These are phyloP conservation scores for Coreius guichenoti DNA, from an alignment of 2,797 vertebrate genomes.

Conservation along the genomic window DNA sequence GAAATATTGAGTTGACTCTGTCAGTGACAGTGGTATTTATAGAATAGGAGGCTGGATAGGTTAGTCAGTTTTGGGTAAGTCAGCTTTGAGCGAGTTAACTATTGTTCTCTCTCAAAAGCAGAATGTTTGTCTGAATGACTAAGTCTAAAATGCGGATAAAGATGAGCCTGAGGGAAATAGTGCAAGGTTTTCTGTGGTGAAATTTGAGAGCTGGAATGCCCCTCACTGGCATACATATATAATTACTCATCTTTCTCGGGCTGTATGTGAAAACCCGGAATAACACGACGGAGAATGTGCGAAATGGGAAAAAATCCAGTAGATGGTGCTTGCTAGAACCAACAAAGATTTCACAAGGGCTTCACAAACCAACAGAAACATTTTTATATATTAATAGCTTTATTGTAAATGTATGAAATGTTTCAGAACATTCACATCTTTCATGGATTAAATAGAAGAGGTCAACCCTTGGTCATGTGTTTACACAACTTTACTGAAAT, in stretches of 20 bases:
- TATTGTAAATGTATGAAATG: conserved; percentile 84
- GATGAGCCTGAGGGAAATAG: conserved; percentile 69
- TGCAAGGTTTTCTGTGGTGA: conserved; percentile 72
- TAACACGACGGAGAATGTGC: neutral
- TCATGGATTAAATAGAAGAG: conserved; percentile 75
- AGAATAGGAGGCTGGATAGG: neutral
- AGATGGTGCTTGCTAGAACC: neutral
- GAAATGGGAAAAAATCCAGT: conserved; percentile 4
- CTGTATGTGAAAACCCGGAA: neutral
- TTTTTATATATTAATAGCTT: conserved; percentile 76
- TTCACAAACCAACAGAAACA: conserved; percentile 16
- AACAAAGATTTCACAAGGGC: neutral
- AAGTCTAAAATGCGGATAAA: conserved; percentile 67
- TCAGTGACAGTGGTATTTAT: conserved; percentile 6
- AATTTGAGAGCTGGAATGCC: conserved; percentile 76
- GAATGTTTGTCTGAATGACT: conserved; percentile 36
- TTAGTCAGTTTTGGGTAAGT: conserved; percentile 5
- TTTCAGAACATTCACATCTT: conserved; percentile 81
- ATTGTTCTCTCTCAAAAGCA: conserved; percentile 9
- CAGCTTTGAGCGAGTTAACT: neutral
- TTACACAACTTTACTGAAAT: conserved; percentile 86
- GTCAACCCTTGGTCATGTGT: conserved; percentile 76
- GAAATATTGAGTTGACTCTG: conserved; percentile 15
- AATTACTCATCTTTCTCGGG: conserved; percentile 63
- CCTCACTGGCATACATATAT: conserved; percentile 73